A percentile compares a stretch with the other conserved stretches of the same genome.
Evolutionary conservation across 2,888 invertebrate genomes (phyloP).

Genomic region (Tipula confusa): DNA sequence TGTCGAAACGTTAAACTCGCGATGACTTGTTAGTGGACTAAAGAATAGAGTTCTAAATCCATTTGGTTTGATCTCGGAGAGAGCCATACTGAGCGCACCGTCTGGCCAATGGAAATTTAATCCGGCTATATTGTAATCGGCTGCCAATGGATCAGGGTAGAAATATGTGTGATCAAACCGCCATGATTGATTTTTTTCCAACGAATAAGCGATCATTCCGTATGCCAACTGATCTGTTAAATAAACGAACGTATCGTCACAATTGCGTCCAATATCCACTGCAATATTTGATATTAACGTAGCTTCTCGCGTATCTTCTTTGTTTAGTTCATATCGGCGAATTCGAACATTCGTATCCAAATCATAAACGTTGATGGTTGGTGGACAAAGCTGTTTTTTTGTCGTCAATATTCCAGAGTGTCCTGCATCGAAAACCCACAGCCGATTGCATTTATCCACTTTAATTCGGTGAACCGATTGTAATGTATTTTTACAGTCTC

Average conservation of each 20-base stretch:
- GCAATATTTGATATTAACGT: constrained; percentile 82
- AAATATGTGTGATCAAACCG: constrained; percentile 73
- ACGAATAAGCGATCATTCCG: constrained; percentile 74
- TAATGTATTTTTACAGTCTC: constrained; percentile 68
- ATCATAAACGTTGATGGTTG: constrained; percentile 72
- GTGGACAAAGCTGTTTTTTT: constrained; percentile 73
- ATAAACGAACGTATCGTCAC: constrained; percentile 74
- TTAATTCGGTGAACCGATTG: constrained; percentile 76
- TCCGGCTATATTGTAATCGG: constrained; percentile 74
- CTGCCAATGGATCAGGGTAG: constrained; percentile 73
- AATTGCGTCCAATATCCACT: constrained; percentile 67
- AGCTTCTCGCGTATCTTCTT: constrained; percentile 68
- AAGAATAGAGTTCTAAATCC: constrained; percentile 71
- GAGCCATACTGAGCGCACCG: constrained; percentile 72
- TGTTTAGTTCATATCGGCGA: constrained; percentile 62
- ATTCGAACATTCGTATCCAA: constrained; percentile 66
- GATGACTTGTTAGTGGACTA: constrained; percentile 71
- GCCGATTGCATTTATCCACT: constrained; percentile 66
- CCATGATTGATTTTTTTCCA: constrained; percentile 73
- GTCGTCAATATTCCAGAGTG: constrained; percentile 74
- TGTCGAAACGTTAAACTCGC: constrained; percentile 76
- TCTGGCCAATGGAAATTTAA: constrained; percentile 84
- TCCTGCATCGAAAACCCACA: constrained; percentile 54
- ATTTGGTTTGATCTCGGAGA: constrained; percentile 63
- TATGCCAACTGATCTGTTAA: constrained; percentile 79